Evolutionary conservation across 1,140 invertebrate genomes (phyloP), one percentile per base, ranked within the genome.

Genomic region (Branchinecta lynchi): DNA sequence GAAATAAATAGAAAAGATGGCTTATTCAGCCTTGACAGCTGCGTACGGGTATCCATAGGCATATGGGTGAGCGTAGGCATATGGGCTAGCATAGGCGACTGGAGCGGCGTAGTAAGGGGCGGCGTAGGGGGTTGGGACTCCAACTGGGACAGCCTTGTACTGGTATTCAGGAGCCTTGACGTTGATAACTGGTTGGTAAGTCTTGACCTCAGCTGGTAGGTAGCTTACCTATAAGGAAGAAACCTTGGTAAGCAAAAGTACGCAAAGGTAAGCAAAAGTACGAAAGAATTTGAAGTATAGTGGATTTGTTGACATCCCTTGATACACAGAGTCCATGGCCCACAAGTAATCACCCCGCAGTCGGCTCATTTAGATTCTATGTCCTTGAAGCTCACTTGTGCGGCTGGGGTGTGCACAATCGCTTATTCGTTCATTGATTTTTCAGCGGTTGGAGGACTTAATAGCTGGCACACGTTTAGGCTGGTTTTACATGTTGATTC

Each of bases 171-270:
- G 68, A 20, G 68, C 44, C 20, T 44, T 20, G 20, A 68, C 68
- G 3, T 43, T 68, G 8, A 68, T 20, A 12, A 44, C 68, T 44
- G 68, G 68, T 8, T 68, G 68, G 68, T 44, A 32, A 45, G 17
- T 20, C 68, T 68, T 68, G 21, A 68, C 68, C 43, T 68, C 68
- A 44, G 68, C 17, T 44, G 20, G 8, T 44, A 5, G 32, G 45
- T 68, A 68, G 45, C 68, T 68, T n/a, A 68, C 43, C 68, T 68
- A 44, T 9, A 45, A 68, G 17, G 45, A 68, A 43, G 51, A 60
- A 60, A 32, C 32, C 5, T 5, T 32, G 32, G 32, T 32, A 32
- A 32, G 32, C 32, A 32, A 32, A 32, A 32, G n/a, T n/a, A n/a
- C n/a, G n/a, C n/a, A n/a, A n/a, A n/a, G n/a, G n/a, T n/a, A n/a